Base-by-base conservation (phyloP, 2,888 invertebrate genomes). In the Tortricodes alternella region DNA sequence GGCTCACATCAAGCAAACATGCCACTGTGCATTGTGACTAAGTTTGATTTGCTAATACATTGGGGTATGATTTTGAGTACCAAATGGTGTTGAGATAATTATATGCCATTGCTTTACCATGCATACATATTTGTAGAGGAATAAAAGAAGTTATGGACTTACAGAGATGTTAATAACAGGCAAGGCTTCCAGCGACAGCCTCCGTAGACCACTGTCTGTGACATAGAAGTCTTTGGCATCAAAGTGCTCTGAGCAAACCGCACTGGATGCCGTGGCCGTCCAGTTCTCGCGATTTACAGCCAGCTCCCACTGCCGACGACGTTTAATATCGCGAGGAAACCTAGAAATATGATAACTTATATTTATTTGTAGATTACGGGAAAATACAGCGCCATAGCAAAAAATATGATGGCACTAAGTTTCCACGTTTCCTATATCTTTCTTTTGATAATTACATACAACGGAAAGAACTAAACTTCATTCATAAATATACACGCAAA, bases 241-340 rank as follows among this genome's bases (percentile, higher is more conserved):
- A 62, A 88, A 88, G 62, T 88, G 88, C 59, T 85, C 81, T 0
- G 87, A 89, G 60, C 88, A 89, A 7, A 88, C 83, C 0, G 80
- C 72, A 68, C 87, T 88, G 0, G 80, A 85, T 0, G 65, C 13
- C n/a, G 85, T 82, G 0, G 86, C 71, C 0, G 59, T 46, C 87
- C 87, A 89, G 0, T 75, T 69, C 13, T 70, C 78, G 27, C 87
- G 74, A 53, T 84, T 82, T 6, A 89, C 79, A 7, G 87, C 84
- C 39, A 79, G 53, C 64, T 86, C 85, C 88, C 88, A 87, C 11
- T 74, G 67, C n/a, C 67, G 73, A 1, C 81, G 73, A 44, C 88
- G 74, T 0, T 66, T 68, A 46, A 69, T 73, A 46, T 86, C 82
- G 1, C 76, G 71, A 0, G 88, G 87, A 62, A 89, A 88, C 57